These are phyloP conservation scores for Bedellia somnulentella DNA, from an alignment of 2,888 invertebrate genomes.

Conservation along the genomic window DNA sequence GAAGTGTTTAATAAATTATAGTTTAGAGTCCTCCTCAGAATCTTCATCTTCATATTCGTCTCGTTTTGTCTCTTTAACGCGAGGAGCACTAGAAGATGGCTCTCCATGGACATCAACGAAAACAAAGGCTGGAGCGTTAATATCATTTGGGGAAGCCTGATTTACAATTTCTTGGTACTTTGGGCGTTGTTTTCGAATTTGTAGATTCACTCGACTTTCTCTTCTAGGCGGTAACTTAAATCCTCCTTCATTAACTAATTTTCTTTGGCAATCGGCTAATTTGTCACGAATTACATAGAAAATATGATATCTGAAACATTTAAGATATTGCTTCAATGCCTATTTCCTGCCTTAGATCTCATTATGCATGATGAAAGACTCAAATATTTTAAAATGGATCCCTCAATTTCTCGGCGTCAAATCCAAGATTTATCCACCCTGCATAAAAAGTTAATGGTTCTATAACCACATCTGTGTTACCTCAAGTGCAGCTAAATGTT, in stretches of 20 bases:
- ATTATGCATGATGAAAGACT: conserved; percentile 66
- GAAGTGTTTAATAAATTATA: too few relatives aligned
- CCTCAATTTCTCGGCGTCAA: too few relatives aligned
- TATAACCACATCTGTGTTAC: too few relatives aligned
- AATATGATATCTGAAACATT: too few relatives aligned
- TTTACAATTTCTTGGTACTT: conserved; percentile 29
- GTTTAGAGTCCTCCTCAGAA: conserved; percentile 35
- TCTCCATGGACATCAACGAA: conserved; percentile 42
- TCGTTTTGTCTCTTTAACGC: conserved; percentile 14
- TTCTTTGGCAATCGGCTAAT: conserved; percentile 44
- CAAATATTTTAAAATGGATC: conserved; percentile 74
- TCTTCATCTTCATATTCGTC: conserved; percentile 15
- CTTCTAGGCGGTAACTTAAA: conserved; percentile 36
- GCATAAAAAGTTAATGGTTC: too few relatives aligned
- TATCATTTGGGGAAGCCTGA: conserved; percentile 34
- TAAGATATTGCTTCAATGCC: too few relatives aligned
- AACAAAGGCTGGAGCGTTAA: conserved; percentile 26
- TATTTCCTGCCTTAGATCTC: conserved; percentile 57
- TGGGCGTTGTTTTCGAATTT: conserved; percentile 26
- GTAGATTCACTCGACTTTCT: conserved; percentile 23
- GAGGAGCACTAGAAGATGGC: background rate
- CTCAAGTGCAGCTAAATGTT: too few relatives aligned
- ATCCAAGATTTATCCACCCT: too few relatives aligned
- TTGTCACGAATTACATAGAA: conserved; percentile 55
- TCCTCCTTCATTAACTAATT: conserved; percentile 36